A percentile compares a stretch with the other conserved stretches of the same genome.
phyloP scores from a whole-genome alignment of 2,888 invertebrate genomes.

The Exocentrus adspersus region DNA sequence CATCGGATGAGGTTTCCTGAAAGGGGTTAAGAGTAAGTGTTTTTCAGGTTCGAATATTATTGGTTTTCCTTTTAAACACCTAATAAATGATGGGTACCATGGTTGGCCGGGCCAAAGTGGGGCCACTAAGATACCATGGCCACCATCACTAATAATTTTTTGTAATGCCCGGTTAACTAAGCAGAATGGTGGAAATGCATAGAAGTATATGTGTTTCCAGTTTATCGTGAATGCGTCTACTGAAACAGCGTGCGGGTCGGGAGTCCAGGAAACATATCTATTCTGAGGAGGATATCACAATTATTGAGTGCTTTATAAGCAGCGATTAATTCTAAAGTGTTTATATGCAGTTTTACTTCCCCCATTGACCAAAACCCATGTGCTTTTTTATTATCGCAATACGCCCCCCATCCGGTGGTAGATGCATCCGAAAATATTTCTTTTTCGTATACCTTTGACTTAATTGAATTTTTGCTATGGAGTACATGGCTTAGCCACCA shows the following conservation, averaged over 20 bases:
- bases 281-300: neutral
- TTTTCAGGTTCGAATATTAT: slow-evolving; percentile 42
- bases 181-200: slow-evolving; percentile 39
- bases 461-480: too few relatives aligned
- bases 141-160: slow-evolving; percentile 50
- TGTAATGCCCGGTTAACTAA: slow-evolving; percentile 45
- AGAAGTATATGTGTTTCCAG: slow-evolving; percentile 20
- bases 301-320: too few relatives aligned
- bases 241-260: slow-evolving; percentile 40
- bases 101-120: slow-evolving; percentile 33
- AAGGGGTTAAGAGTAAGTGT: slow-evolving; percentile 46
- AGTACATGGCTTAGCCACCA: too few relatives aligned
- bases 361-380: too few relatives aligned
- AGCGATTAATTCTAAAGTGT: slow-evolving; percentile 43
- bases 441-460: too few relatives aligned
- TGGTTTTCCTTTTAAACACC: slow-evolving; percentile 17
- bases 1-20: slow-evolving; percentile 44
- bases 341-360: slow-evolving; percentile 12
- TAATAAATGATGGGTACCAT: slow-evolving; percentile 50
- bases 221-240: slow-evolving; percentile 49
- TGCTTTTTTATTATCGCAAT: too few relatives aligned
- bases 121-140: slow-evolving; percentile 50
- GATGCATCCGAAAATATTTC: too few relatives aligned
- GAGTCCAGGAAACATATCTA: slow-evolving; percentile 45
- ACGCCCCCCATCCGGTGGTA: slow-evolving; percentile 36